Evolutionary conservation across 2,888 invertebrate genomes (phyloP), one percentile per base, ranked within the genome.

Genomic region (Drosophila limbata): DNA sequence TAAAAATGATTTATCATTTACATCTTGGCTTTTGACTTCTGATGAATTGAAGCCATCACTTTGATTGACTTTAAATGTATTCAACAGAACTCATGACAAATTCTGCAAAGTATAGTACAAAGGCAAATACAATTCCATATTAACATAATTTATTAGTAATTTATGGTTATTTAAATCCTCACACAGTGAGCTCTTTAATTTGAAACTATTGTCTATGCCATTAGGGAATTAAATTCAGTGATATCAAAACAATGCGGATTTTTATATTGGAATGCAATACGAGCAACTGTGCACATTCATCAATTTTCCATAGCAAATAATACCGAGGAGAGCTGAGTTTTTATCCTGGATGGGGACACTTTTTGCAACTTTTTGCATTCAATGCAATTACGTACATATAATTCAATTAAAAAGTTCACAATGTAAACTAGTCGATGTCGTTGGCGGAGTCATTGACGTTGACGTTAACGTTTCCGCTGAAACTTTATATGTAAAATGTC

Each of bases 331-430:
- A 9, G 3, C 6, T n/a, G 55, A 37, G 53, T 37, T 28, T 44
- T 45, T 17, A 5, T 33, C 35, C 13, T 45, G 56, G 21, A 21
- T 19, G 21, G 10, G 37, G 55, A 21, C 31, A 70, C 48, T 80
- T 77, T 75, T 59, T 56, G 80, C 53, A 56, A 57, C 33, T 57
- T 83, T 55, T 77, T 70, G 63, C 62, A 64, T 55, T 80, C 56
- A 66, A 59, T 73, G 66, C 70, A 69, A 63, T 77, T 70, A 55
- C 69, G 72, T 31, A 45, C 60, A 75, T 39, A 62, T 81, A 74
- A 81, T 84, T 77, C 74, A 84, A 83, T 86, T 86, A 78, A 83
- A 77, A 81, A 69, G 69, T 79, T 84, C 70, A 72, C 69, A 81
- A 65, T 79, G 82, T 69, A 53, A 67, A 50, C 67, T 55, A 64